Evolutionary conservation across 2,113 vertebrate genomes (phyloP), one percentile per base, ranked within the genome.

Genomic region (Oreocharis arfaki): DNA sequence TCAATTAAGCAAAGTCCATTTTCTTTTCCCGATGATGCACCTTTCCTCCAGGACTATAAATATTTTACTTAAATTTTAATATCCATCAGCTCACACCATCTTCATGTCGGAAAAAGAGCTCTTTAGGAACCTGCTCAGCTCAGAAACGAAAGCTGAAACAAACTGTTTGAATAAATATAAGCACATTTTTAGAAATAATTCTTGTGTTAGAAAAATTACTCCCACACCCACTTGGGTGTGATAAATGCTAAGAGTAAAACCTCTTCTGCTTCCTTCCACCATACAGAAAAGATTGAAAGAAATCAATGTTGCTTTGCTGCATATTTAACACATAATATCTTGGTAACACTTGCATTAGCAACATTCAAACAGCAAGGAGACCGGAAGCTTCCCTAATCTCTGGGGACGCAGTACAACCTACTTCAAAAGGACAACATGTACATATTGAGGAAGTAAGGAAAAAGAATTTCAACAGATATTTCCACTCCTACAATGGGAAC

Each of bases 271-370:
- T 90, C 75, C 32, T 95, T 73, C 82, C 14, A 69, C 75, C 46
- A 76, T 3, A 52, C 8, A 86, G 78, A 84, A 87, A 76, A 87
- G 42, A 91, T 90, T 28, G 27, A 73, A 91, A 85, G 70, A 85
- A 93, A 85, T 74, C 71, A 77, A 35, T 47, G 50, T 39, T 84
- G 57, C 71, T 93, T 91, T 76, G 56, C 77, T 60, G 69, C 67
- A 90, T 84, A 90, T 83, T 95, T 90, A 94, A 86, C 67, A 93
- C 67, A 26, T 52, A 82, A 42, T 65, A 85, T 55, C 74, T 80
- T 47, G 68, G 64, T 46, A 84, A 84, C 64, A 69, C 56, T 59
- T 74, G 70, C 75, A 85, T 80, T 95, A 79, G 87, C 39, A 76
- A 76, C 63, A 91, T n/a, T 76, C 53, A 57, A 85, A 91, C 16